Percentiles rank a stretch among this genome's conserved stretches.
Evolutionary conservation across 2,113 vertebrate genomes (phyloP).

Genomic region (Turnix velox): DNA sequence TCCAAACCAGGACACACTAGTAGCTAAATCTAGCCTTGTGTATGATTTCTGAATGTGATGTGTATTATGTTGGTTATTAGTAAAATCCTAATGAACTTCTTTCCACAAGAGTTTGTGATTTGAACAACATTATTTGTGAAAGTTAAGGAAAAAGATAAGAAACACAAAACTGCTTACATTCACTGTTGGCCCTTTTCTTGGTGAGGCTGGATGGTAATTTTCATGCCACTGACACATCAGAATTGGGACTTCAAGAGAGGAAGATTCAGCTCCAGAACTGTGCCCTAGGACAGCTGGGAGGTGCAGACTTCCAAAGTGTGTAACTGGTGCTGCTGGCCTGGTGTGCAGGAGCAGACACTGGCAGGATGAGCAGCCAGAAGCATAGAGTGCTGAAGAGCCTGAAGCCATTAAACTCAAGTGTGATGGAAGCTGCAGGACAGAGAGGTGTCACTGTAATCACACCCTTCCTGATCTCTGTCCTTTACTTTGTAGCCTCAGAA

Average conservation of each 20-base stretch:
- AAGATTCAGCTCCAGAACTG: not conserved
- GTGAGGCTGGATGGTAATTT: not conserved
- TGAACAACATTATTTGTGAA: not conserved
- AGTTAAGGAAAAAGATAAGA: not conserved
- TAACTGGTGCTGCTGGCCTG: not conserved
- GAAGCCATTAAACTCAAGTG: not conserved
- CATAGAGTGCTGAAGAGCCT: not conserved
- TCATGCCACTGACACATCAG: not conserved
- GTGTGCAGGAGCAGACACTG: accelerated
- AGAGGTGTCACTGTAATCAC: not conserved
- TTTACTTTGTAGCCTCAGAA: not conserved
- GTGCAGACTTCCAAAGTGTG: no score
- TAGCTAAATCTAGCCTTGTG: not conserved
- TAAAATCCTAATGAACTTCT: not conserved
- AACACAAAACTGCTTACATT: not conserved
- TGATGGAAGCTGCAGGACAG: not conserved
- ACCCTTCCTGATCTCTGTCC: not conserved
- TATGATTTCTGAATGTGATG: not conserved
- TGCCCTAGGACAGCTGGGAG: not conserved
- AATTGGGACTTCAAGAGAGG: not conserved
- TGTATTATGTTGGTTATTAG: not conserved
- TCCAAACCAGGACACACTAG: no score
- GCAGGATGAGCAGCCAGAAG: not conserved
- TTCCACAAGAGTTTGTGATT: not conserved
- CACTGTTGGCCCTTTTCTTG: not conserved